Evolutionary conservation across 2,797 vertebrate genomes (phyloP), one percentile per base, ranked within the genome.

Genomic region (Remorina albescens): DNA sequence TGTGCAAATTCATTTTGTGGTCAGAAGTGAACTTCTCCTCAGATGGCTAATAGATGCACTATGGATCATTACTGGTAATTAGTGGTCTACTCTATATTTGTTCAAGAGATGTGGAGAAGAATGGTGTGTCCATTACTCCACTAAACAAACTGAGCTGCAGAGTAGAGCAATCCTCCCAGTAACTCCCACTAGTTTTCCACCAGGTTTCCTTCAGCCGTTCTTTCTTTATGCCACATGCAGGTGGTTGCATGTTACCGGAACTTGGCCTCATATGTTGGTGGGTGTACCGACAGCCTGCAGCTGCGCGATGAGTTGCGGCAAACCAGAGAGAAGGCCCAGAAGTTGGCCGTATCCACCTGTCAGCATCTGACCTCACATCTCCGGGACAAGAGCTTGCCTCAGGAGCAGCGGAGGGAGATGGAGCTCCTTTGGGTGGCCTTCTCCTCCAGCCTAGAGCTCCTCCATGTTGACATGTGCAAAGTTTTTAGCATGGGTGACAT

Each of bases 401-500:
- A 87, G 47, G 91, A 90, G 44, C 88, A 94, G 65, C 88, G 94
- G 0, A 90, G 76, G 72, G 91, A 94, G 80, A 89, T 92, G 74
- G 95, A 96, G 84, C 90, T 94, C 39, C 93, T 95, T 25, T 96
- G 95, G 95, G 95, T 96, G 80, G 86, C 92, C 60, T 96, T 96
- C 89, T 95, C 94, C 71, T 95, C 93, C 71, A 92, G 93, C 71
- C 82, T 96, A 32, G 95, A 96, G 85, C 93, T 95, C 23, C 85
- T 96, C 21, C 93, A 95, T 26, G 39, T 89, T 10, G 95, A 96
- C 87, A 95, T 96, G 95, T 94, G 94, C 81, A 96, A 95, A 71
- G 95, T 95, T 62, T 93, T 92, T 72, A 90, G 83, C 47, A 86
- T 95, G 73, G 89, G 83, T 3, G 76, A 89, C 62, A 75, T 70